Evolutionary conservation across 1,140 invertebrate species (phyloP).

Genomic region (Euglossa dilemma): DNA sequence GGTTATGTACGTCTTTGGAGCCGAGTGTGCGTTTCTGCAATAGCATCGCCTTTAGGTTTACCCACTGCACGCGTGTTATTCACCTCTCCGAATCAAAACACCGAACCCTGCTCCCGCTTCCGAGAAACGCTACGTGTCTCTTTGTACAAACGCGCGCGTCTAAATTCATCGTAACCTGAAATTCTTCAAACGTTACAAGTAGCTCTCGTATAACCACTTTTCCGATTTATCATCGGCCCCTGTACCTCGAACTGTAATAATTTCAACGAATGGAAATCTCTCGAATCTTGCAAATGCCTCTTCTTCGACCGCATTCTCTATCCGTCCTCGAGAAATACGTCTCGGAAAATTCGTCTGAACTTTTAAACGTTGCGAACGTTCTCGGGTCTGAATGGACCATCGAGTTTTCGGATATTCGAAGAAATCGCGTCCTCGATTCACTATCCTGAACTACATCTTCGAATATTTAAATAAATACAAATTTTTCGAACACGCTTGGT

Average conservation of each 20-base stretch:
- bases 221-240: not conserved
- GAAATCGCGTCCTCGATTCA: too few relatives aligned
- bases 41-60: not conserved
- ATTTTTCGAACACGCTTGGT: too few relatives aligned
- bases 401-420: too few relatives aligned
- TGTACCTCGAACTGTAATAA: not conserved
- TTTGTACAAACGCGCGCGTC: not conserved
- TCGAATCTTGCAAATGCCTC: not conserved
- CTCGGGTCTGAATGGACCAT: too few relatives aligned
- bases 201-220: not conserved
- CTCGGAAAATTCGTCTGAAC: too few relatives aligned
- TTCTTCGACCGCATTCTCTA: too few relatives aligned
- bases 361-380: too few relatives aligned
- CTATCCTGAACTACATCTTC: not conserved
- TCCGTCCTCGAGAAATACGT: too few relatives aligned
- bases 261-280: not conserved
- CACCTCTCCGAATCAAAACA: not conserved
- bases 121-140: not conserved
- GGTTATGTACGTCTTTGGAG: not conserved
- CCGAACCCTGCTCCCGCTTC: not conserved
- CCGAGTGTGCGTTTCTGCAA: not conserved
- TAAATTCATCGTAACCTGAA: not conserved
- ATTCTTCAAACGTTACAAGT: not conserved
- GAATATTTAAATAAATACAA: too few relatives aligned
- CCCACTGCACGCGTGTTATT: not conserved